Evolutionary conservation across 2,113 vertebrate genomes (phyloP).

Genomic region (Halichoerus grypus): DNA sequence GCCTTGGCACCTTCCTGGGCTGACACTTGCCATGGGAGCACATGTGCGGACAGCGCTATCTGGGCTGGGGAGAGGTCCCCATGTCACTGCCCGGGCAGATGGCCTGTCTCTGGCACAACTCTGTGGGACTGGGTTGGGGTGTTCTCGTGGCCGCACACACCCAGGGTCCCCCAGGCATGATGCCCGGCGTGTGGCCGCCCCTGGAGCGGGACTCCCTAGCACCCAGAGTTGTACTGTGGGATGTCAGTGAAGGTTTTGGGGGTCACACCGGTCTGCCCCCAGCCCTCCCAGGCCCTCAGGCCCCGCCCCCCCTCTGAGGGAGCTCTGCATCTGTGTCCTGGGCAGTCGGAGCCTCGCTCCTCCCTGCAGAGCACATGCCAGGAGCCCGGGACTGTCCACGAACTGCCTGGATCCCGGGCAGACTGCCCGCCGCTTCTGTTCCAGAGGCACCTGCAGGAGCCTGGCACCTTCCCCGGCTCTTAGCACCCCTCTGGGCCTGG

Average conservation of each 20-base stretch:
- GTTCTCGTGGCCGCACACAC: neutral
- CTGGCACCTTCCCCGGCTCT: neutral
- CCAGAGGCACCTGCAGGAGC: neutral
- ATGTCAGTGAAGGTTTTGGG: fast-evolving
- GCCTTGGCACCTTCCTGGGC: neutral
- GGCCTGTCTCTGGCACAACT: fast-evolving
- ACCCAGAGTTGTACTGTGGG: neutral
- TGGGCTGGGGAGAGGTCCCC: neutral
- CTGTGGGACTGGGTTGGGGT: neutral
- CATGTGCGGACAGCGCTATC: neutral
- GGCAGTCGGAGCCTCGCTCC: fast-evolving
- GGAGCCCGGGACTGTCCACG: neutral
- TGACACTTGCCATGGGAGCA: fast-evolving
- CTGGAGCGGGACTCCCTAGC: neutral
- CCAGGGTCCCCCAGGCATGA: fast-evolving
- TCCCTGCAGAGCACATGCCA: neutral
- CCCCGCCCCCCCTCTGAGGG: neutral
- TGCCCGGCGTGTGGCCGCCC: neutral
- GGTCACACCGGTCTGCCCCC: neutral
- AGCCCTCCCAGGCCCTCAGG: neutral
- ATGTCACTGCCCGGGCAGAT: neutral
- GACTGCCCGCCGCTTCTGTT: neutral
- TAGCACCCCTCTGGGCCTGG: neutral
- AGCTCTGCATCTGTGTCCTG: neutral
- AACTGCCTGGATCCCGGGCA: neutral